These are phyloP conservation scores for Taenioides sp. DNA, from an alignment of 2,797 vertebrate species.

Conservation along the genomic window DNA sequence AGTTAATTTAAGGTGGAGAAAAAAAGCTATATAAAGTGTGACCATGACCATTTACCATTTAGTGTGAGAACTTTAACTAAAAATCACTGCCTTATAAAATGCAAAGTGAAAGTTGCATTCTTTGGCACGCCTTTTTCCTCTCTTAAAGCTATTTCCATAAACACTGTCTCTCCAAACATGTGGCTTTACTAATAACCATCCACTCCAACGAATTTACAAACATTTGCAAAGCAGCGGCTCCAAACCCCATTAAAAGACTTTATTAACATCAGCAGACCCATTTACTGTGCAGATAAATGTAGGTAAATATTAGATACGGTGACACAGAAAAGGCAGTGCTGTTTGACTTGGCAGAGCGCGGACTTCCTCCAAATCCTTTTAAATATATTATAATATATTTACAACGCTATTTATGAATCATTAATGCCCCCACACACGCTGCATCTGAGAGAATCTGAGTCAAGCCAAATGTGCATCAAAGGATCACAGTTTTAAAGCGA, in stretches of 20 bases:
- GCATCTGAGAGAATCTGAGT: constrained; percentile 55
- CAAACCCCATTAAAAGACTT: constrained; percentile 18
- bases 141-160: neutral
- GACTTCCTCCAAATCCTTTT: constrained; percentile 47
- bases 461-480: constrained; percentile 42
- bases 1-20: no score
- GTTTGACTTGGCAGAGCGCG: constrained; percentile 48
- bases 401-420: constrained; percentile 64
- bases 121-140: no score
- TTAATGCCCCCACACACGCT: constrained; percentile 47
- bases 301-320: constrained; percentile 40
- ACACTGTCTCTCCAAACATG: neutral
- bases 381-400: constrained; percentile 57
- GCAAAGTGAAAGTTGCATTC: no score
- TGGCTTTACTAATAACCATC: neutral
- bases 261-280: constrained; percentile 45
- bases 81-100: no score
- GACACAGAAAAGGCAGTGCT: constrained; percentile 19
- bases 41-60: no score
- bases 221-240: neutral
- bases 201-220: neutral
- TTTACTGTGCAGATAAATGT: constrained; percentile 39
- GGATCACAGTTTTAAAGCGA: constrained; percentile 39
- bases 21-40: no score
- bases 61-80: no score